These are phyloP conservation scores for Ascidia mentula DNA, from an alignment of 23 tunicate genomes.

Conservation along the genomic window DNA sequence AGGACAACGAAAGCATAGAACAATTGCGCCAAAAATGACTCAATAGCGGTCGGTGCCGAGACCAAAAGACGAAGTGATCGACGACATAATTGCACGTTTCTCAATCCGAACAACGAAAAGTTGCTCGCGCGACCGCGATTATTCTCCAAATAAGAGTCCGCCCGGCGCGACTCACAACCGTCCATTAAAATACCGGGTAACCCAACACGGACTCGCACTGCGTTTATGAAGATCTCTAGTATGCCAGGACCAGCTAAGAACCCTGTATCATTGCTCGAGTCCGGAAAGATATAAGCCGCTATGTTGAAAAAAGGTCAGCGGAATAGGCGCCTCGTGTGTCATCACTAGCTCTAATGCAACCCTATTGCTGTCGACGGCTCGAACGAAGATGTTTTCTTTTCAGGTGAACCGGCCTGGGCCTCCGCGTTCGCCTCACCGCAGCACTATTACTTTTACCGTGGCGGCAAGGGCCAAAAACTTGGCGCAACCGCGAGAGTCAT, in stretches of 20 bases:
- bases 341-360: not conserved
- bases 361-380: not conserved
- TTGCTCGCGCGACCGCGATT: not conserved
- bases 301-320: not conserved
- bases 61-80: too few species aligned
- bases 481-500: not conserved
- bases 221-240: not conserved
- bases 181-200: not conserved
- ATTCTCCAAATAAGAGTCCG: not conserved
- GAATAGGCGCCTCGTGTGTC: not conserved
- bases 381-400: not conserved
- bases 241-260: not conserved
- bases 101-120: not conserved
- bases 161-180: not conserved
- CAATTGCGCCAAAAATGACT: too few species aligned
- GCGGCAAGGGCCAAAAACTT: not conserved
- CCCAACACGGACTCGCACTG: not conserved
- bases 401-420: not conserved
- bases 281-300: not conserved
- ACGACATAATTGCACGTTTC: not conserved
- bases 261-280: not conserved
- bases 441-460: not conserved
- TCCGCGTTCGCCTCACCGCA: not conserved
- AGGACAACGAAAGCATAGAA: too few species aligned
- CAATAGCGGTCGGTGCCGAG: too few species aligned